phyloP scores from a whole-genome alignment of 2,113 vertebrate species.

The Aptenodytes forsteri region DNA sequence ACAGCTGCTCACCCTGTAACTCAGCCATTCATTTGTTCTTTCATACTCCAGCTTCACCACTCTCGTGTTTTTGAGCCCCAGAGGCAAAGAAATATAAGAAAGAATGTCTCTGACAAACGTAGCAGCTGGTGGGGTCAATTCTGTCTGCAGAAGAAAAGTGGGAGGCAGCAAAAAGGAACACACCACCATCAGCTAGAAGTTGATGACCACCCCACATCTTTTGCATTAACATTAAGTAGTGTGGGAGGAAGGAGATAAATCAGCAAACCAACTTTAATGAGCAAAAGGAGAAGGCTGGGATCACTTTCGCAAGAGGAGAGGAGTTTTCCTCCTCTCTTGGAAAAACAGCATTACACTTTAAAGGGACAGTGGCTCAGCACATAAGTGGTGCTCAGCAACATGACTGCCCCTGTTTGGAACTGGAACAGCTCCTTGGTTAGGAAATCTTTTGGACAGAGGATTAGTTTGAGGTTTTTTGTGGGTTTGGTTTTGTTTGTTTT shows the following conservation, averaged over 20 bases:
- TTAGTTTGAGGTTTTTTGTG: not conserved
- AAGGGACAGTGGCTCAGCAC: not conserved
- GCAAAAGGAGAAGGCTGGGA: not conserved
- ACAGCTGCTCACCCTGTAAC: not conserved
- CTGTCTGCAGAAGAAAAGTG: not conserved
- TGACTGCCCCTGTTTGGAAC: not conserved
- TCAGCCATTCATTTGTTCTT: constrained; percentile 18
- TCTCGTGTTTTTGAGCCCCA: not conserved
- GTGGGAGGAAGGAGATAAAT: constrained; percentile 17
- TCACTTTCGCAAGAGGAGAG: not conserved
- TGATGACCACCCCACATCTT: not conserved
- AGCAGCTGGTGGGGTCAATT: constrained; percentile 19
- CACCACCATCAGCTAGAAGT: not conserved
- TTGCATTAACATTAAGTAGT: not conserved
- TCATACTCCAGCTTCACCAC: not conserved
- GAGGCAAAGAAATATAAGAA: constrained; percentile 31
- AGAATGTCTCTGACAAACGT: not conserved
- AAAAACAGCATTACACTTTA: not conserved
- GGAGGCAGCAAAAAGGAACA: constrained; percentile 1
- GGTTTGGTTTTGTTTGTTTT: not conserved
- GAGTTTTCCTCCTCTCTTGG: not conserved
- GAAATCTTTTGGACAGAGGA: not conserved
- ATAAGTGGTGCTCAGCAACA: not conserved
- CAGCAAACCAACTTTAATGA: not conserved
- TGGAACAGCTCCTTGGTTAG: not conserved